These are phyloP conservation scores for Anser brachyrhynchus DNA, from an alignment of 2,113 vertebrate genomes.

Conservation along the genomic window DNA sequence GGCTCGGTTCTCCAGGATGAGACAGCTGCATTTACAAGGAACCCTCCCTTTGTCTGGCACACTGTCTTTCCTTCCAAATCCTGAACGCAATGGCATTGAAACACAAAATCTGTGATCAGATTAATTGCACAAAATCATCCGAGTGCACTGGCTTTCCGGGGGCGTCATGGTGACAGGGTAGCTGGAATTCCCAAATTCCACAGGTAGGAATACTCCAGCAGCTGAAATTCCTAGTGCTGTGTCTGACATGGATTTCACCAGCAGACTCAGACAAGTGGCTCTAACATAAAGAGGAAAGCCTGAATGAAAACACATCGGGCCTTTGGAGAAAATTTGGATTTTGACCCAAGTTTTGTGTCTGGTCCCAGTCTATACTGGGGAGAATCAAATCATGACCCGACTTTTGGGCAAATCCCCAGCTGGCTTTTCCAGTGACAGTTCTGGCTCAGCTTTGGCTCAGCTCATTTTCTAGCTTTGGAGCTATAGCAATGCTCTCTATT, in stretches of 20 bases:
- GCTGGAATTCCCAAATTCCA: conserved; percentile 29
- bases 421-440: conserved; percentile 9
- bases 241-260: not conserved
- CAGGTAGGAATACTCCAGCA: not conserved
- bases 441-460: not conserved
- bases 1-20: not conserved
- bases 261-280: not conserved
- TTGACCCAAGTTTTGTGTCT: conserved; percentile 40
- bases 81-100: not conserved
- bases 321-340: conserved; percentile 15
- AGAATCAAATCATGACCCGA: conserved; percentile 10
- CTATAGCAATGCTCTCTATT: not conserved
- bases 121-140: conserved; percentile 31
- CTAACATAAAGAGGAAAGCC: conserved; percentile 18
- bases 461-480: not conserved
- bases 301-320: not conserved
- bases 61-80: not conserved
- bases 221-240: not conserved
- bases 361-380: not conserved
- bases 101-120: not conserved
- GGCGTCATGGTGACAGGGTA: not conserved
- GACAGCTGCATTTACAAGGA: not conserved
- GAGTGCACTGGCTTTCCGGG: not conserved
- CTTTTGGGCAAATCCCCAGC: conserved; percentile 17
- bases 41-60: not conserved